Evolutionary conservation across 1,140 invertebrate genomes (phyloP), one percentile per base, ranked within the genome.

Genomic region (Augochlora pura): DNA sequence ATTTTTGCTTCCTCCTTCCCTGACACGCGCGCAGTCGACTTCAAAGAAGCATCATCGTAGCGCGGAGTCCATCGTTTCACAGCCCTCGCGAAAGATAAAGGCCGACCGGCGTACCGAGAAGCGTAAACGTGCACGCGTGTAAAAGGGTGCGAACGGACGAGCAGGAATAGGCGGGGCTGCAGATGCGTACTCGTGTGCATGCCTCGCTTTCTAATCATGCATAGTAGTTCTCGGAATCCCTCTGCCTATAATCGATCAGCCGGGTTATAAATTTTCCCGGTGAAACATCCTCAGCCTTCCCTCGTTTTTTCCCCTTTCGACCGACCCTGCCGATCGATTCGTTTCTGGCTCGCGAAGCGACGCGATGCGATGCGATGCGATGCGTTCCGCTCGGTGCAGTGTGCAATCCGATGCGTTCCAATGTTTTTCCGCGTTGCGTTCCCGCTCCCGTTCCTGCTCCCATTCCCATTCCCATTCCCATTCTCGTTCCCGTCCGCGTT

Each of bases 221-320:
- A 90, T 92, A 92, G 91, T 91, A 92, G 89, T 91, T 91, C 90
- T 91, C 88, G 89, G 89, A 91, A 91, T 86, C 84, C 89, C 90
- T 91, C 90, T 89, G 87, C 84, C 89, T 86, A 86, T 86, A 86
- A 91, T 91, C 90, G 88, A 91, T 91, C 88, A 88, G 83, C 67
- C 77, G 85, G 86, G 86, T 89, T 87, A 89, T 90, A 91, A 88
- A 91, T 91, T 91, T 91, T 86, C 80, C 82, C 84, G 63, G 62
- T 62, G 84, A 86, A 85, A 80, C 70, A 71, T 80, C 77, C 77
- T 21, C 62, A 77, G 66, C 76, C 46, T 67, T 69, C 60, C 27
- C 63, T 75, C 25, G 32, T 25, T 80, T 38, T 52, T 38, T 52
- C 25, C 54, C 60, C 52, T 70, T 49, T n/a, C 68, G 23, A 21